Evolutionary conservation across 2,888 invertebrate species (phyloP), one percentile per base, ranked within the genome.

Genomic region (Drosophila algonquin): DNA sequence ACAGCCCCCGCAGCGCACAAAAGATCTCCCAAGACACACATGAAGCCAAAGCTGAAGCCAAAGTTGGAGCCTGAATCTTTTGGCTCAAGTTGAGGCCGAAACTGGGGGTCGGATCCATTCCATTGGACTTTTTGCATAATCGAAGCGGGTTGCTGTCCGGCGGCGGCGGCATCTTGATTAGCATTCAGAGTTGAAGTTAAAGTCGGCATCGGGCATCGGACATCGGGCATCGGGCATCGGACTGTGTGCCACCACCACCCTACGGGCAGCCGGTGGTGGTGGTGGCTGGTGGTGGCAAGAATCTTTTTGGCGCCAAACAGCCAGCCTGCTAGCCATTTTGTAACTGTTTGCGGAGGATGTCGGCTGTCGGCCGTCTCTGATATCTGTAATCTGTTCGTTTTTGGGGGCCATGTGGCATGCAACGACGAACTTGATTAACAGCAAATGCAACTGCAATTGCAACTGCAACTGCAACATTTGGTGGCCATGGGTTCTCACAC

Each of bases 401-500:
- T 48, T 58, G 8, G 46, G 64, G 62, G 62, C 64, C 60, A 67
- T 73, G 71, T 58, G 55, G 73, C 73, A 74, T 77, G 77, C 80
- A 53, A 40, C 55, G 54, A 35, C 64, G 56, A 68, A 81, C 63
- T 84, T 87, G 84, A 84, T 72, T 78, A 83, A 81, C 55, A 40
- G 57, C 81, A 68, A 32, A 10, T 69, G 78, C 80, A 84, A 84
- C 70, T 80, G 32, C 80, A 84, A 84, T 68, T 80, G 32, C 65
- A 27, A 9, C 6, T 27, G 27, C 27, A 83, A 81, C 55, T 45
- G 35, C 35, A 35, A 35, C 67, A 65, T 67, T 67, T 67, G 56
- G 45, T 82, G 80, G 80, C 81, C 80, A 81, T 64, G 80, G 81
- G 77, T 87, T 85, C 84, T 85, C 87, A 85, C 84, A 84, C 84